Conservation (phyloP, 2,113 vertebrate genomes). For the Embiotoca jacksoni region DNA sequence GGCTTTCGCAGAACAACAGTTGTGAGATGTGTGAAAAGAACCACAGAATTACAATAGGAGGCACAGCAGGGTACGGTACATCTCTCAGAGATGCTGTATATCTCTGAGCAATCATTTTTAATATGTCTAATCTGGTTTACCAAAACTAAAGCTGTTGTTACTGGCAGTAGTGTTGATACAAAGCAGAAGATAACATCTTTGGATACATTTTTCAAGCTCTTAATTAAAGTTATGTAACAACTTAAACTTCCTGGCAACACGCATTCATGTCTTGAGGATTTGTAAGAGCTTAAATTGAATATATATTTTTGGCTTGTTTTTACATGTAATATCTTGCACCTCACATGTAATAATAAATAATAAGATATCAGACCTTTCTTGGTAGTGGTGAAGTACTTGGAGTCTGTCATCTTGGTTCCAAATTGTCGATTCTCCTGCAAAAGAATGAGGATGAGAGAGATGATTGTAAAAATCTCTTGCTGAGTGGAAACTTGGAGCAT, state of each 20-base stretch:
- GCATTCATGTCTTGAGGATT: neutral
- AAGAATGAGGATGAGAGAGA: conserved; percentile 25
- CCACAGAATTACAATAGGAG: conserved; percentile 7
- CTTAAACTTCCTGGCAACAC: too few species aligned
- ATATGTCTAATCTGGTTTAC: conserved; percentile 44
- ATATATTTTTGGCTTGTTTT: neutral
- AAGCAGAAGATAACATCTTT: neutral
- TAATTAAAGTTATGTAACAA: too few species aligned
- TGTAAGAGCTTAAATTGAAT: neutral
- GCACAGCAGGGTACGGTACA: neutral
- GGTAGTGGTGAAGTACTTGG: conserved; percentile 99
- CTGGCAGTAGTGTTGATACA: neutral
- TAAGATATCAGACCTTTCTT: conserved; percentile 92
- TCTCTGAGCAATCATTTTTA: conserved; percentile 31
- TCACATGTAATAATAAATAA: neutral
- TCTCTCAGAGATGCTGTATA: neutral
- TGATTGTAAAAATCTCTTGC: conserved; percentile 19
- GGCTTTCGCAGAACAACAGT: neutral
- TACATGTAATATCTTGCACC: neutral
- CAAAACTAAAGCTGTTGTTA: conserved; percentile 36
- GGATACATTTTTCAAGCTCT: neutral
- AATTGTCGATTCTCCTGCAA: conserved; percentile 85
- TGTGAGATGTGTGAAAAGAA: conserved; percentile 8
- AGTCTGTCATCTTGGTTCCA: conserved; percentile 96
- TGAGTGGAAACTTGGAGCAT: conserved; percentile 46